These are phyloP conservation scores for Phalera bucephala DNA, from an alignment of 2,888 invertebrate genomes.

Conservation along the genomic window DNA sequence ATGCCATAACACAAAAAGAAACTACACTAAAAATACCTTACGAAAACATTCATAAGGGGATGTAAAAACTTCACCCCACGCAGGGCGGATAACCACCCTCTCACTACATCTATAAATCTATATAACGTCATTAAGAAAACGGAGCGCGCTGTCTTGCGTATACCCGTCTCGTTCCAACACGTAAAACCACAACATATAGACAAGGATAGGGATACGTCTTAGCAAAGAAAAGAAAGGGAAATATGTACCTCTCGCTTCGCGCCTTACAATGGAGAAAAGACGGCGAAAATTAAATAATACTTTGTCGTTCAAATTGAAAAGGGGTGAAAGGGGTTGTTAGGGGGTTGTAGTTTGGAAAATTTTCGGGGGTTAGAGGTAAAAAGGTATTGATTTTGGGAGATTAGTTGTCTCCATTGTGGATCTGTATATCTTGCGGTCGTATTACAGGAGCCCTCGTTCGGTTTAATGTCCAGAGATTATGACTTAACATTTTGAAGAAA, in stretches of 20 bases:
- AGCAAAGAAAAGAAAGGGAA: constrained; percentile 50
- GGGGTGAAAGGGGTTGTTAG: constrained; percentile 38
- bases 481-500: constrained; percentile 3
- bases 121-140: constrained; percentile 81
- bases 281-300: constrained; percentile 81
- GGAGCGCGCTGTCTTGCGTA: constrained; percentile 67
- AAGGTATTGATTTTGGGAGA: constrained; percentile 80
- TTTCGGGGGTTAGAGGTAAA: constrained; percentile 74
- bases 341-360: constrained; percentile 66
- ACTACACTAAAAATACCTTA: constrained; percentile 29
- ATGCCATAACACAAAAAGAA: constrained; percentile 29
- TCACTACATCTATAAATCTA: constrained; percentile 77
- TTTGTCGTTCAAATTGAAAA: constrained; percentile 80
- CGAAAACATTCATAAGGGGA: constrained; percentile 61
- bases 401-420: constrained; percentile 56
- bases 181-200: constrained; percentile 41
- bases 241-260: constrained; percentile 53
- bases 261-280: constrained; percentile 81
- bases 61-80: constrained; percentile 65
- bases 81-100: constrained; percentile 40
- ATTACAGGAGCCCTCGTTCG: constrained; percentile 4
- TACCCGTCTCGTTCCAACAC: constrained; percentile 56
- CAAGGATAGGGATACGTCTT: constrained; percentile 59
- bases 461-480: constrained; percentile 28
- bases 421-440: constrained; percentile 29